Evolutionary conservation across 2,888 invertebrate genomes (phyloP), one percentile per base, ranked within the genome.

Genomic region (Pachliopta kotzebuea): DNA sequence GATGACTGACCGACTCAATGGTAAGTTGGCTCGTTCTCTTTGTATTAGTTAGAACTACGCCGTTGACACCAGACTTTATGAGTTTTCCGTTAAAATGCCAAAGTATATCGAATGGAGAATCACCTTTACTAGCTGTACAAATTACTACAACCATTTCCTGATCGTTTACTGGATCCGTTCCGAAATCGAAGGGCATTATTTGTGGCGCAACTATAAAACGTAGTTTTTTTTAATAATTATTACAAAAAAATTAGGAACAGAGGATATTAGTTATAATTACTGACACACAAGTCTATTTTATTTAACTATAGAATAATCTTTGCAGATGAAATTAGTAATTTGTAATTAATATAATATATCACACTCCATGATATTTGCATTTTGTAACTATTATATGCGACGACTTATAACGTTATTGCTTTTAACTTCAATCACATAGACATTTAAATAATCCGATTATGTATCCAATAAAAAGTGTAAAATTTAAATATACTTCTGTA

Each of bases 121-220:
- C 97, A 68, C 97, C 96, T 78, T 95, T 94, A 68, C 94, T 93
- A 71, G 95, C 94, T 60, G 94, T 93, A 81, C 96, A 96, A 62
- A 93, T 94, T 63, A 94, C 94, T 71, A 94, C 94, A 37, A 94
- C 93, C 85, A 94, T 92, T 75, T 95, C 95, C 70, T 94, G 93
- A 70, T 94, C 94, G 77, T 95, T 94, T 67, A 94, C 92, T 60
- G 93, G 93, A 69, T 94, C 94, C 64, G 93, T 92, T 68, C 95
- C 96, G 74, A 96, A 95, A 77, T 93, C 93, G 78, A 96, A 95
- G 53, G 94, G 94, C 74, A 94, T 93, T 74, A 96, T 94, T 92
- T 95, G 94, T 66, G 95, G 95, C 72, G 93, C 85, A 79, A 95
- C 94, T 58, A 68, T 17, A 64, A 20, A 49, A 7, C 4, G 20